A percentile compares a stretch with the other conserved stretches of the same genome.
These are phyloP conservation scores for Nibea coibor DNA, from an alignment of 2,113 vertebrate species.

Conservation along the genomic window DNA sequence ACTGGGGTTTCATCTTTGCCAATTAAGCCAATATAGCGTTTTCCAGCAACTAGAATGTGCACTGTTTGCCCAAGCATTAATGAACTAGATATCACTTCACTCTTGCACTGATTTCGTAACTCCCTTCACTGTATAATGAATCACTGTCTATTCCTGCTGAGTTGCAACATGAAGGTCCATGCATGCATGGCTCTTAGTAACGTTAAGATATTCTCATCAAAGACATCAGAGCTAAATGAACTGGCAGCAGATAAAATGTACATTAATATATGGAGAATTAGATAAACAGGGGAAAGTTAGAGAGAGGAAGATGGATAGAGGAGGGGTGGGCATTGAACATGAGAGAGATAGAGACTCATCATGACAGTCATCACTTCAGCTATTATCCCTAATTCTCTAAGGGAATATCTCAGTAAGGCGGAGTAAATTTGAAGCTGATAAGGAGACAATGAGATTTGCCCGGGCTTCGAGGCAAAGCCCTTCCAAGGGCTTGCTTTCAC, in stretches of 20 bases:
- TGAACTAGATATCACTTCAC: conserved; percentile 57
- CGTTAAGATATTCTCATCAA: conserved; percentile 53
- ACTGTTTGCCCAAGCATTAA: conserved; percentile 62
- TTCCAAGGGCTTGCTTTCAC: conserved; percentile 69
- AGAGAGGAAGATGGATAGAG: not conserved
- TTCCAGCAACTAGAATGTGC: conserved; percentile 48
- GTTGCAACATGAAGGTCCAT: conserved; percentile 55
- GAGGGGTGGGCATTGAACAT: conserved; percentile 42
- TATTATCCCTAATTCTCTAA: conserved; percentile 77
- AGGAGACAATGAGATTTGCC: conserved; percentile 72
- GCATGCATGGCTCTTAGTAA: conserved; percentile 22
- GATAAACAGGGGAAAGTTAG: conserved; percentile 58
- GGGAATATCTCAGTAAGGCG: conserved; percentile 74
- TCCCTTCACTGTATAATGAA: conserved; percentile 30
- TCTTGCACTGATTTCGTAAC: conserved; percentile 27
- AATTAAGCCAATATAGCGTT: conserved; percentile 65
- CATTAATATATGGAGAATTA: conserved; percentile 63
- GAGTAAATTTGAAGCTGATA: conserved; percentile 73
- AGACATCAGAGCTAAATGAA: conserved; percentile 57
- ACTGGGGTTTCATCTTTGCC: conserved; percentile 59
- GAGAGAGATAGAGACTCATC: conserved; percentile 72
- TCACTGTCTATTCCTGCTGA: conserved; percentile 40
- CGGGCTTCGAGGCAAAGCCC: conserved; percentile 66
- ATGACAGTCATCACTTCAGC: conserved; percentile 75
- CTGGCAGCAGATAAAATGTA: conserved; percentile 70